Evolutionary conservation across 1,140 invertebrate genomes (phyloP), one percentile per base, ranked within the genome.

Genomic region (Artemia franciscana): DNA sequence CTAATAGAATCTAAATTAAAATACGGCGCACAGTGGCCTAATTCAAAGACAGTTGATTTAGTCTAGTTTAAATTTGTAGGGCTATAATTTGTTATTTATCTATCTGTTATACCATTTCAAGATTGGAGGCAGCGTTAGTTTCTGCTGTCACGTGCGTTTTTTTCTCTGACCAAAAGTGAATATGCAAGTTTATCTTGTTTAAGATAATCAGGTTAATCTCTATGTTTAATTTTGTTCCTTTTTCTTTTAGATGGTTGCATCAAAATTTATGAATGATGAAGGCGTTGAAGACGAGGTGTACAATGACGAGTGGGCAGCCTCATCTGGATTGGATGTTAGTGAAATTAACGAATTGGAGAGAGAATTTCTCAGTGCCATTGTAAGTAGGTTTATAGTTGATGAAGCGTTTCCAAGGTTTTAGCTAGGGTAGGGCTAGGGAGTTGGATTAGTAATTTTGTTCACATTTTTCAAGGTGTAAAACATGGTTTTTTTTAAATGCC

Each of bases 251-350:
- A 86, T 96, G 84, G 84, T 95, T 68, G 91, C 91, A 25, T 91
- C 87, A 68, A 96, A 96, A 78, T 94, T 90, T 74, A 76, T 94
- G 67, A 83, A 89, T 71, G 91, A 93, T 71, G 85, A 90, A 72
- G 91, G 90, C 60, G 85, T 88, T 74, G 83, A 87, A 66, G 86
- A 88, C 70, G 85, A 88, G 72, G 86, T 92, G 60, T 84, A 85
- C 69, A 84, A 90, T 69, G 79, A 80, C 62, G 86, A 91, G 76
- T 96, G 91, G 91, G 89, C 90, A 30, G 76, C 79, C 39, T 85
- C 86, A 24, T 84, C 81, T 5, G 80, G 84, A 62, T 73, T 93
- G 60, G 80, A 82, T 59, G 71, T 84, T 5, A 76, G 80, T 59
- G 79, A 85, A 67, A 77, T 95, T 5, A 91, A 91, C 73, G 74